Evolutionary conservation across 2,888 invertebrate species (phyloP).

Genomic region (Celastrina argiolus): DNA sequence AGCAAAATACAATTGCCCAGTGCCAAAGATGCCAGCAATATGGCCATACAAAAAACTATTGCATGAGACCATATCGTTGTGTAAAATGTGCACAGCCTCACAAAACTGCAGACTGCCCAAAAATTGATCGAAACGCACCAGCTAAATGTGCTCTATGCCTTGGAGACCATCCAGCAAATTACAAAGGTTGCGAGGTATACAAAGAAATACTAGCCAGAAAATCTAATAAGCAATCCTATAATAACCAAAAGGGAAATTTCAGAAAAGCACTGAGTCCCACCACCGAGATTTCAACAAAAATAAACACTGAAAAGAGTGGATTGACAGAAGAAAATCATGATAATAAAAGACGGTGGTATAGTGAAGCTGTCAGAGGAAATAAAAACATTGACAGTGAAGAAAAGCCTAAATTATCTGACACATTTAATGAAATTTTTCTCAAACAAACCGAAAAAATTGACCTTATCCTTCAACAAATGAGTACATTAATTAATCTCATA

Average conservation of each 20-base stretch:
- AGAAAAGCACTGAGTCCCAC: no score
- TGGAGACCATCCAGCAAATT: constrained; percentile 29
- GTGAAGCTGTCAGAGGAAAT: no score
- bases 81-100: constrained; percentile 34
- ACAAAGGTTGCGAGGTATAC: constrained; percentile 21
- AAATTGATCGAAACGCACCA: constrained; percentile 30
- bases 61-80: no score
- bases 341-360: no score
- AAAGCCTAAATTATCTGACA: no score
- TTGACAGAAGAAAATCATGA: no score
- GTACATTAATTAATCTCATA: constrained; percentile 1
- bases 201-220: not conserved
- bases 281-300: no score
- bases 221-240: no score
- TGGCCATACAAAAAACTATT: constrained; percentile 35
- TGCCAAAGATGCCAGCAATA: constrained; percentile 35
- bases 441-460: not conserved
- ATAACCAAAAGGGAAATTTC: no score
- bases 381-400: no score
- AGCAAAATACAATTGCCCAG: constrained; percentile 28
- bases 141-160: constrained; percentile 31
- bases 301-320: no score
- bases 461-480: constrained; percentile 8
- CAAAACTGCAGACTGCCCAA: constrained; percentile 31
- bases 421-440: not conserved